Percentiles rank a stretch among this genome's conserved stretches.
Evolutionary conservation across 2,888 invertebrate genomes (phyloP).

Genomic region (Cantharis rufa): DNA sequence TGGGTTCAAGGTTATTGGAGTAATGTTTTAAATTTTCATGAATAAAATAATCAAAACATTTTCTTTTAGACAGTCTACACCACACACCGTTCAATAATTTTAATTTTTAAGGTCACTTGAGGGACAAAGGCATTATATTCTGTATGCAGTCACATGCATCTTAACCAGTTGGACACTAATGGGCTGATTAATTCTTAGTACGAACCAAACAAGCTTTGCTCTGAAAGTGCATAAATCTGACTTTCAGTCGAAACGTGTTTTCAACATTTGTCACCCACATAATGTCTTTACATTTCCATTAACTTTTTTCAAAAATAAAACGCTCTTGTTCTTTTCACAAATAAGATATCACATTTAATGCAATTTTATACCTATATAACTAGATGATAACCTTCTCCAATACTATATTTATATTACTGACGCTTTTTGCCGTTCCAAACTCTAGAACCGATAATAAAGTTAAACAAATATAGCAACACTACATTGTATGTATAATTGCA

Average conservation of each 20-base stretch:
- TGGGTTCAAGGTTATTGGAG: constrained; percentile 30
- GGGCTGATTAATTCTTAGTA: constrained; percentile 34
- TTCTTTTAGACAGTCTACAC: constrained; percentile 7
- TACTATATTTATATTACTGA: neutral
- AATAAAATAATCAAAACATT: neutral
- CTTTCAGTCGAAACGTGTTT: constrained; percentile 38
- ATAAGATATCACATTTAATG: neutral
- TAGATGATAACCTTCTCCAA: neutral
- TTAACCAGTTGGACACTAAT: constrained; percentile 22
- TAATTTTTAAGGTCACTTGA: constrained; percentile 23
- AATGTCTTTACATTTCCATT: constrained; percentile 27
- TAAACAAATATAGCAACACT: neutral
- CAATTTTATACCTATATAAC: neutral
- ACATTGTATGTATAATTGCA: neutral
- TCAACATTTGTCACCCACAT: constrained; percentile 38
- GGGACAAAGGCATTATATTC: constrained; percentile 14
- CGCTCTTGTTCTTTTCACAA: neutral
- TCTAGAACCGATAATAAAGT: neutral
- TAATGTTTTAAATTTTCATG: neutral
- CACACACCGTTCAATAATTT: constrained; percentile 11
- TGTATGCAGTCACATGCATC: constrained; percentile 22
- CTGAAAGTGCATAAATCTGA: constrained; percentile 39
- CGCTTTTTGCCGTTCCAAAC: neutral
- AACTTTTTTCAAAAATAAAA: neutral
- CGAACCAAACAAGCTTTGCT: constrained; percentile 36